Evolutionary conservation across 1,140 invertebrate species (phyloP).

Genomic region (Drosophila serrata): DNA sequence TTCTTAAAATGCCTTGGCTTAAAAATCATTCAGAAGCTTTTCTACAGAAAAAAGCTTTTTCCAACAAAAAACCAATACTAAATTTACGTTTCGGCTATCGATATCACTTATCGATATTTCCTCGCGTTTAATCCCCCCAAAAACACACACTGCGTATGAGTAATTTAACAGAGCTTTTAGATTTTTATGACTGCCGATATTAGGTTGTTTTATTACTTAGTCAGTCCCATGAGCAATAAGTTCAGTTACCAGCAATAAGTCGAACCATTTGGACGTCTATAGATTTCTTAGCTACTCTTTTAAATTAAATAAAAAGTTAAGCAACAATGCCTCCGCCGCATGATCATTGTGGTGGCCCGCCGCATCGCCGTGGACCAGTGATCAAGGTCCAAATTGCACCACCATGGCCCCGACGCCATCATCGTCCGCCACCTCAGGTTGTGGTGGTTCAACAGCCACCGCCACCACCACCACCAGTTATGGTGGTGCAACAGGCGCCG

Average conservation of each 20-base stretch:
- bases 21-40: slow-evolving; percentile 1
- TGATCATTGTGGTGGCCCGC: slow-evolving; percentile 63
- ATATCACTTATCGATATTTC: slow-evolving; percentile 27
- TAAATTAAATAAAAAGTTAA: not conserved
- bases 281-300: too few species aligned
- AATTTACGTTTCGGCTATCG: slow-evolving; percentile 10
- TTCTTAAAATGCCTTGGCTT: not conserved
- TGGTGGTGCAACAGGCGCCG: slow-evolving; percentile 61
- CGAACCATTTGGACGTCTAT: slow-evolving; percentile 32
- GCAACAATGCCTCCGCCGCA: slow-evolving; percentile 64
- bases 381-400: slow-evolving; percentile 74
- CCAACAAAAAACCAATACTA: not conserved
- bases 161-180: slow-evolving; percentile 54
- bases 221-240: not conserved
- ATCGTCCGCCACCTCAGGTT: slow-evolving; percentile 48
- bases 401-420: slow-evolving; percentile 72
- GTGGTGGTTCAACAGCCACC: slow-evolving; percentile 65
- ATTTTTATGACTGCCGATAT: slow-evolving; percentile 17
- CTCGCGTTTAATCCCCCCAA: not conserved
- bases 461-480: slow-evolving; percentile 57
- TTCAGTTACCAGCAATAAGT: slow-evolving; percentile 35
- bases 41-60: not conserved
- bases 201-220: slow-evolving; percentile 14
- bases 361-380: slow-evolving; percentile 64
- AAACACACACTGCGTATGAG: slow-evolving; percentile 47